phyloP scores from a whole-genome alignment of 2,797 vertebrate genomes.

The Halcyon leucocephala region DNA sequence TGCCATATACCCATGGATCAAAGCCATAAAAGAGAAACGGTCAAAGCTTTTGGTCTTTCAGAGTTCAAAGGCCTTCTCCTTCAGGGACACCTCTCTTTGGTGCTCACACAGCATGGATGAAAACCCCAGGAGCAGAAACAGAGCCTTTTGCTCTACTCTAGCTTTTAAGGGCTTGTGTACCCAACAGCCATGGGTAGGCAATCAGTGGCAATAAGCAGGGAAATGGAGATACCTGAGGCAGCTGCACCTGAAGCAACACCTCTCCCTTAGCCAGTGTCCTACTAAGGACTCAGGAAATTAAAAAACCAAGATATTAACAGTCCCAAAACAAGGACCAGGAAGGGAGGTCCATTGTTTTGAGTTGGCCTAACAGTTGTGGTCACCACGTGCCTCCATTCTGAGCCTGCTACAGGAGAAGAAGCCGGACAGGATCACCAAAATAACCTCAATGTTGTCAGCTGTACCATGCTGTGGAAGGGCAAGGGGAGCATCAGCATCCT shows the following conservation, averaged over 20 bases:
- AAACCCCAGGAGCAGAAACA: rapidly evolving
- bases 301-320: not conserved
- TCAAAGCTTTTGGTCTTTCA: not conserved
- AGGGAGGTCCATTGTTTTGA: rapidly evolving
- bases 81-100: rapidly evolving
- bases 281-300: not conserved
- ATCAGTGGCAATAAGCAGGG: not conserved
- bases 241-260: not conserved
- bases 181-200: not conserved
- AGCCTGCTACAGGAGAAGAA: not conserved
- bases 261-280: not conserved
- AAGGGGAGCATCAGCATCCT: not conserved
- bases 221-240: not conserved
- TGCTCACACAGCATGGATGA: rapidly evolving
- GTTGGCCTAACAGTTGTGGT: not conserved
- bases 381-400: not conserved
- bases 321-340: not conserved
- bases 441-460: not conserved
- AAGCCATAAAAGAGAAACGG: rapidly evolving
- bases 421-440: not conserved
- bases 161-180: not conserved
- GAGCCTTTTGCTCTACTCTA: rapidly evolving
- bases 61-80: rapidly evolving
- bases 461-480: not conserved
- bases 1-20: rapidly evolving